Conservation (phyloP, 2,797 vertebrate species). For the Okamejei kenojei region DNA sequence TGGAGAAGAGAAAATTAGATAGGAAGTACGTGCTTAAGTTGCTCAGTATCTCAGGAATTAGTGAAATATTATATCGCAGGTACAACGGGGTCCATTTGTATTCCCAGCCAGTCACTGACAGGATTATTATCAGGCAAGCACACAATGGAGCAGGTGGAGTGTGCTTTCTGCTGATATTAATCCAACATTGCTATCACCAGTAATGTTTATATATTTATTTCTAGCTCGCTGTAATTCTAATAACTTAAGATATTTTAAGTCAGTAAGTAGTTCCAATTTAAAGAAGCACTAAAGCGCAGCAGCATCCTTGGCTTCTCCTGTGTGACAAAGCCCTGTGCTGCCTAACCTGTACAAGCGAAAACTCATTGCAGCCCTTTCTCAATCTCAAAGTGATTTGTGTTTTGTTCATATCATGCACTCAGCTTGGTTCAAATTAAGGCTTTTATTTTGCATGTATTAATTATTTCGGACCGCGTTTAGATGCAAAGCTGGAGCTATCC, state of each 20-base stretch:
- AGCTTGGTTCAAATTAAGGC: not conserved
- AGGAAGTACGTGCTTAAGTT: not conserved
- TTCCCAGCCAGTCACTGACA: not conserved
- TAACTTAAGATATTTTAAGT: slow-evolving; percentile 17
- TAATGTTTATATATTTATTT: slow-evolving; percentile 7
- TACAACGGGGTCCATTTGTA: not conserved
- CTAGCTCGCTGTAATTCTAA: not conserved
- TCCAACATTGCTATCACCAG: slow-evolving; percentile 16
- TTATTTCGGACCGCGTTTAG: not conserved
- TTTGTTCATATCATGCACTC: not conserved
- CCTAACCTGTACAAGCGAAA: not conserved
- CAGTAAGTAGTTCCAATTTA: not conserved
- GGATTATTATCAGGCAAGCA: not conserved
- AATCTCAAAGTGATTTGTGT: not conserved
- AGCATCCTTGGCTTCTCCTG: not conserved
- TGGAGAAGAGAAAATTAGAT: not conserved
- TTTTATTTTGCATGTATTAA: not conserved
- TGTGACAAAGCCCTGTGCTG: not conserved
- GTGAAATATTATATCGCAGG: slow-evolving; percentile 1
- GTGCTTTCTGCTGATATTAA: not conserved
- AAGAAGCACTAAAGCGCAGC: not conserved
- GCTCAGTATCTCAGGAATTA: not conserved
- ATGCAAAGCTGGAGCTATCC: not conserved
- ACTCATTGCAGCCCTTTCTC: not conserved
- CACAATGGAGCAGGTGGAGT: slow-evolving; percentile 3